A percentile compares a stretch with the other conserved stretches of the same genome.
Evolutionary conservation across 2,113 vertebrate genomes (phyloP).

Genomic region (Merops nubicus): DNA sequence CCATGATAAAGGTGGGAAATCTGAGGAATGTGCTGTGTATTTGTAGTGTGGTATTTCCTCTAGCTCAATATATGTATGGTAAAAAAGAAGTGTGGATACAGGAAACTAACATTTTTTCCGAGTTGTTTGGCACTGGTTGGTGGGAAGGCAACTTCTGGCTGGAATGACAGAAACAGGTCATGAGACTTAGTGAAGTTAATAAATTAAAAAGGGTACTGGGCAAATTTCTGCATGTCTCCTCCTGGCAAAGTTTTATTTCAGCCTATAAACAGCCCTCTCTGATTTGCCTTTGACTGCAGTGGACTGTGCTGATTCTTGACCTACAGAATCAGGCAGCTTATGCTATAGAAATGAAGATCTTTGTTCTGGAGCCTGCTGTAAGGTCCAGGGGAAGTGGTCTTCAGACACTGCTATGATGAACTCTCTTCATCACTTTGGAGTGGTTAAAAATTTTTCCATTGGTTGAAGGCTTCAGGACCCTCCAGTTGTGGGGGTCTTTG

Average conservation of each 20-base stretch:
- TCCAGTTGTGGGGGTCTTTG: background rate
- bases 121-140: background rate
- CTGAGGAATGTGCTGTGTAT: background rate
- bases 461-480: background rate
- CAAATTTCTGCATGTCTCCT: background rate
- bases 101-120: background rate
- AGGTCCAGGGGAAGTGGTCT: background rate
- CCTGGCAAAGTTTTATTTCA: background rate
- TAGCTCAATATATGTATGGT: background rate
- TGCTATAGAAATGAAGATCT: background rate
- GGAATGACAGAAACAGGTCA: background rate
- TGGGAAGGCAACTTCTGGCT: background rate
- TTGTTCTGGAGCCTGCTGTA: background rate
- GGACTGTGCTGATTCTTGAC: background rate
- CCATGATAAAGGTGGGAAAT: background rate
- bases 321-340: background rate
- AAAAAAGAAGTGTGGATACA: background rate
- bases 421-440: background rate
- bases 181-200: background rate
- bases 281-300: background rate
- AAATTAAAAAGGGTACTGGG: background rate
- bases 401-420: background rate
- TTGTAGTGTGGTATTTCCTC: background rate
- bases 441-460: accelerated
- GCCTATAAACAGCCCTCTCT: background rate